Conservation (phyloP, 2,888 invertebrate species). For the Drosophila barbarae region DNA sequence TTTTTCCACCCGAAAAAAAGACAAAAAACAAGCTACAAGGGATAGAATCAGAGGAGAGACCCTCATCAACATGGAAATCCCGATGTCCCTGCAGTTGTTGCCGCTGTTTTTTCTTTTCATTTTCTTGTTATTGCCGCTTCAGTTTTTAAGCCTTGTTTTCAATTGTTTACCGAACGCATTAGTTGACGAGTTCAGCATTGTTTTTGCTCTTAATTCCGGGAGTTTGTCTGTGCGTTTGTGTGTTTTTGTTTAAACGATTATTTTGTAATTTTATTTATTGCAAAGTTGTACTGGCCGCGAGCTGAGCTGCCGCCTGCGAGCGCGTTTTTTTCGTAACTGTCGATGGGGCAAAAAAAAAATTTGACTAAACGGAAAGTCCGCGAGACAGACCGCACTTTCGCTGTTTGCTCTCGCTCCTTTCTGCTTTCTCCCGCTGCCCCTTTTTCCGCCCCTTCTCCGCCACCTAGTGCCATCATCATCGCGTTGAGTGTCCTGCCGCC, state of each 20-base stretch:
- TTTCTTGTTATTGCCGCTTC: constrained; percentile 30
- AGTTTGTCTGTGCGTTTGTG: constrained; percentile 2
- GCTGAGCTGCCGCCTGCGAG: constrained; percentile 60
- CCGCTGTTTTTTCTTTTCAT: constrained; percentile 2
- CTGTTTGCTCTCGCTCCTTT: constrained; percentile 41
- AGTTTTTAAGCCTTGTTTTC: constrained; percentile 55
- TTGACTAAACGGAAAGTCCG: constrained; percentile 57
- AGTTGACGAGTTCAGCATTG: constrained; percentile 48
- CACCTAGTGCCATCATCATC: constrained; percentile 53
- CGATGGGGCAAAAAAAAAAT: constrained; percentile 44
- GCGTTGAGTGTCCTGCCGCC: constrained; percentile 55
- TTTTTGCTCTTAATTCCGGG: constrained; percentile 29
- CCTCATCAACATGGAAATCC: constrained; percentile 64
- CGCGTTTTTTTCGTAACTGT: constrained; percentile 70
- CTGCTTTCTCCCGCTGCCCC: background rate
- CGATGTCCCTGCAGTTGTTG: constrained; percentile 30
- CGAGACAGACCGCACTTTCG: constrained; percentile 34
- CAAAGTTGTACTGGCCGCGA: constrained; percentile 18
- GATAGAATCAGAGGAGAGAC: constrained; percentile 28
- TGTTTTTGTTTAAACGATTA: constrained; percentile 8
- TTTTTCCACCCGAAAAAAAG: background rate
- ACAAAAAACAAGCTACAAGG: constrained; percentile 4
- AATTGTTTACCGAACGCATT: constrained; percentile 64
- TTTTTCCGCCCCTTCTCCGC: background rate
- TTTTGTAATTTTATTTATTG: constrained; percentile 30